Evolutionary conservation across 2,888 invertebrate species (phyloP).

Genomic region (Eupithecia centaureata): DNA sequence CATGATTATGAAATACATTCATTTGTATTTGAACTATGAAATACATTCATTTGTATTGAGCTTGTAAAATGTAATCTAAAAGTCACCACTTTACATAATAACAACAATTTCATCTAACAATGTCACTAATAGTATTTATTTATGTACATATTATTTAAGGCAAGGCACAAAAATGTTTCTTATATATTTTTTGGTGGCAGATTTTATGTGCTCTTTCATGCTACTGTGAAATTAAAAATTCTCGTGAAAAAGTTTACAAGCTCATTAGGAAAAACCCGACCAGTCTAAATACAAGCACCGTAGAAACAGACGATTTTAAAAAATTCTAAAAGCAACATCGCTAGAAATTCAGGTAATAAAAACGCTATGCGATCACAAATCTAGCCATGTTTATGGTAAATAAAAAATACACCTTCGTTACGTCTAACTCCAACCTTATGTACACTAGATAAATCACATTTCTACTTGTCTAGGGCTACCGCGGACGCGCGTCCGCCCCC

Average conservation of each 20-base stretch:
- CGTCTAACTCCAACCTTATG: conserved; percentile 68
- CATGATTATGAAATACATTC: conserved; percentile 31
- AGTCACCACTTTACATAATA: conserved; percentile 21
- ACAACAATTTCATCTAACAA: conserved; percentile 22
- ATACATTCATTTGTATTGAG: conserved; percentile 35
- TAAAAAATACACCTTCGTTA: conserved; percentile 77
- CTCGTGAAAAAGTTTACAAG: conserved; percentile 37
- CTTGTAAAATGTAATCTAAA: conserved; percentile 39
- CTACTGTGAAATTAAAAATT: conserved; percentile 33
- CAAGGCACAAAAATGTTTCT: conserved; percentile 40
- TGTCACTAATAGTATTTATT: conserved; percentile 25
- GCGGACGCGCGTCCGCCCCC: conserved; percentile 18
- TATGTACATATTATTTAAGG: conserved; percentile 35
- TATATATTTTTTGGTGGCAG: conserved; percentile 32
- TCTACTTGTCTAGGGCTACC: conserved; percentile 51
- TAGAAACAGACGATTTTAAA: conserved; percentile 29
- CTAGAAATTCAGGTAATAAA: conserved; percentile 41
- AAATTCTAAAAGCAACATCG: conserved; percentile 36
- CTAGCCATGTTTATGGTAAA: conserved; percentile 74
- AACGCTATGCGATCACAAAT: conserved; percentile 80
- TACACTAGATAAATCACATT: conserved; percentile 81
- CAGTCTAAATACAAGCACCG: conserved; percentile 42
- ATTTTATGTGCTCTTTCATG: conserved; percentile 25
- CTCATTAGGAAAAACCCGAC: conserved; percentile 38
- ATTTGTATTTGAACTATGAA: conserved; percentile 31